phyloP scores from a whole-genome alignment of 2,113 vertebrate species.

The Hypanus sabinus region DNA sequence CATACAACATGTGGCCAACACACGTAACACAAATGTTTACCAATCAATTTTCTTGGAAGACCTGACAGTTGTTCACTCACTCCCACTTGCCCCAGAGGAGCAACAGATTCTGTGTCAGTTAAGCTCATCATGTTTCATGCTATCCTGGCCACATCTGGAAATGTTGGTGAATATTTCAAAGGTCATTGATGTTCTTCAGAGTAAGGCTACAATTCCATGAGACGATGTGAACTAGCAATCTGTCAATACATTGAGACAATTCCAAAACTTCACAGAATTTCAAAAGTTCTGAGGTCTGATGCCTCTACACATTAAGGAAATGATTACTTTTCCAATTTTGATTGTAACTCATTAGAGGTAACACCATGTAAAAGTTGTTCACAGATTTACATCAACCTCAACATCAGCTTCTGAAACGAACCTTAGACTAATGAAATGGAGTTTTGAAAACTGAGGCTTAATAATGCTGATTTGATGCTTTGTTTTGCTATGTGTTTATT shows the following conservation, averaged over 20 bases:
- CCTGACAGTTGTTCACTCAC: not conserved
- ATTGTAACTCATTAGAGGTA: not conserved
- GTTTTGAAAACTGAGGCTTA: not conserved
- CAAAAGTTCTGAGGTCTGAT: not conserved
- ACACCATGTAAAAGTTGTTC: not conserved
- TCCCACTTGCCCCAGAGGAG: not conserved
- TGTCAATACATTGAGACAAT: not conserved
- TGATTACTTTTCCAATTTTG: no score
- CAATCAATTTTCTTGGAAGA: not conserved
- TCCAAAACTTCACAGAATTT: not conserved
- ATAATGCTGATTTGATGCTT: not conserved
- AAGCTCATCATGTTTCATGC: not conserved
- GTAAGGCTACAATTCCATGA: not conserved
- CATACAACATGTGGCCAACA: no score
- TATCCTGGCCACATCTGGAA: not conserved
- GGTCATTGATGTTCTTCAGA: not conserved
- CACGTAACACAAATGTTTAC: no score
- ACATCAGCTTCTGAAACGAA: not conserved
- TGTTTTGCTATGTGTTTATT: not conserved
- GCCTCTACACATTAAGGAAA: not conserved
- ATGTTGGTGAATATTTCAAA: not conserved
- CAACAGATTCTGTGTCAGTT: not conserved
- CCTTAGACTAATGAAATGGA: not conserved
- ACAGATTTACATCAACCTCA: not conserved
- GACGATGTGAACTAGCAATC: not conserved